Conservation (phyloP, 1,140 invertebrate genomes). For the Microplitis mediator region DNA sequence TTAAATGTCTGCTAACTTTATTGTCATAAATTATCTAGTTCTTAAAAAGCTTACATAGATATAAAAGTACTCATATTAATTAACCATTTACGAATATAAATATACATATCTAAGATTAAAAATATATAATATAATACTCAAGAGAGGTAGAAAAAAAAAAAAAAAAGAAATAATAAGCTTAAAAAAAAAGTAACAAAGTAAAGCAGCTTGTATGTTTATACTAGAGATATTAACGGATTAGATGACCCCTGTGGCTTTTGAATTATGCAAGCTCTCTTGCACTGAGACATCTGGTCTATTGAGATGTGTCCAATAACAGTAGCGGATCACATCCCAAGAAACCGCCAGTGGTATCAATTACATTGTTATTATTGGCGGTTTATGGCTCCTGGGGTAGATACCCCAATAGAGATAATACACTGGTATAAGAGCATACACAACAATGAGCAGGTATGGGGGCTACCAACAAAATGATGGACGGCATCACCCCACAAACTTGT, state of each 20-base stretch:
- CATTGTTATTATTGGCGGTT: constrained; percentile 58
- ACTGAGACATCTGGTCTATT: constrained; percentile 55
- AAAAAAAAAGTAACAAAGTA: background rate
- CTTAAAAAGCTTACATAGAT: no score
- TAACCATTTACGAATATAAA: no score
- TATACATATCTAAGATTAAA: no score
- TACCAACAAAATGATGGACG: background rate
- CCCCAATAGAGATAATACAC: constrained; percentile 56
- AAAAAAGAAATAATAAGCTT: background rate
- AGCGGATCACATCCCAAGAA: constrained; percentile 25
- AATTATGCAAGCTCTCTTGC: constrained; percentile 50
- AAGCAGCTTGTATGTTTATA: constrained; percentile 3
- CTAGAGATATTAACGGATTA: constrained; percentile 57
- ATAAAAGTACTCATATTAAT: no score
- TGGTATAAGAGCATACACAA: constrained; percentile 58
- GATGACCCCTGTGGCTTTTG: constrained; percentile 59
- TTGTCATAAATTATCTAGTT: no score
- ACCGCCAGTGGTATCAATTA: constrained; percentile 56
- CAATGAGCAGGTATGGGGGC: constrained; percentile 28
- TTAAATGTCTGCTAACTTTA: no score
- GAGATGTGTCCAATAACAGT: constrained; percentile 33
- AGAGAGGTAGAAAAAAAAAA: background rate
- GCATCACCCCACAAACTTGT: constrained; percentile 23
- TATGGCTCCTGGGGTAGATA: constrained; percentile 42
- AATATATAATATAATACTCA: no score